Evolutionary conservation across 2,888 invertebrate genomes (phyloP), one percentile per base, ranked within the genome.

Genomic region (Mythimna impura): DNA sequence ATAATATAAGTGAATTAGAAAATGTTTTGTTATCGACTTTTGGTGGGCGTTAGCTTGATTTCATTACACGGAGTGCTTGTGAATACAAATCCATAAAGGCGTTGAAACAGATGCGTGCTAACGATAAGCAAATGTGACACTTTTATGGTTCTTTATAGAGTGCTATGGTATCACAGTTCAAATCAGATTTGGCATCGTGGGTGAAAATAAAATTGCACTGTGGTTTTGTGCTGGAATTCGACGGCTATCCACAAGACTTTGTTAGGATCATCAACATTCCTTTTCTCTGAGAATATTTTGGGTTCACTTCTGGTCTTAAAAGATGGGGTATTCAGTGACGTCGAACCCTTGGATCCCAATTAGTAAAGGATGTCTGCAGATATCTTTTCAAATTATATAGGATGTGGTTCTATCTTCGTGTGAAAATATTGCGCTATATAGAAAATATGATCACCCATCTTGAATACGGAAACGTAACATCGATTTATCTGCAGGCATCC

Each of bases 51-150:
- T 65, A 40, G 40, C 55, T 69, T 80, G 62, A 71, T 81, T 83
- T 83, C 80, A 83, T 83, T 81, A 83, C 65, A 70, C 58, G 22
- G 55, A 83, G 80, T 81, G 80, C 66, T 83, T 69, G 65, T 79
- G 64, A 67, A 83, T 75, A 83, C 81, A 75, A 62, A 83, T 71
- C 80, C 66, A 83, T 70, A 60, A 64, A 66, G 65, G 67, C 69
- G 57, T 50, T 66, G 69, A 65, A 80, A 74, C 80, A 73, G 80
- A 80, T 83, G 68, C 50, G 66, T 66, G 17, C 63, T 40, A 63
- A 57, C 57, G 83, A 81, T 83, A 81, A 75, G 65, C 36, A 67
- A 83, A 81, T 58, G 75, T 67, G 75, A 71, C 80, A 83, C 76
- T 68, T 83, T 83, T 66, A 71, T 67, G 17, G 69, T 43, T 58